These are phyloP conservation scores for Zoanthus gigantus DNA, from an alignment of 92 coral and sea anemone genomes.

Conservation along the genomic window DNA sequence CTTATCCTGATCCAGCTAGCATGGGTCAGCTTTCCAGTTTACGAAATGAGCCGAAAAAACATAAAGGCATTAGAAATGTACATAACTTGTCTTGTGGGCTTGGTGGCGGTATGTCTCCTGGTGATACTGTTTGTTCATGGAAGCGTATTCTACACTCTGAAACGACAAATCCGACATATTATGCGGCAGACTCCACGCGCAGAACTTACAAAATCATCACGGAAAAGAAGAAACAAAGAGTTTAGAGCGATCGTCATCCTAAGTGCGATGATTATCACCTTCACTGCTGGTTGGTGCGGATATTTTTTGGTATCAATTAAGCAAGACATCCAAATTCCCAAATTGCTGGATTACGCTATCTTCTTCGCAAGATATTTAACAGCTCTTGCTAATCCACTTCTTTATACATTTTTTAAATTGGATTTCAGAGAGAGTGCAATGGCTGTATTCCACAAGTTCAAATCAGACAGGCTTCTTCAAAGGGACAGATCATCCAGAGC, in stretches of 20 bases:
- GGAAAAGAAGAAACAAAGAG: conserved; percentile 49
- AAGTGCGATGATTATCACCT: conserved; percentile 59
- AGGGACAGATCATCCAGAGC: conserved; percentile 11
- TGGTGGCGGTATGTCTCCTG: conserved; percentile 42
- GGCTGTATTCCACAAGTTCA: conserved; percentile 2
- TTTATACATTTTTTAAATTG: conserved; percentile 61
- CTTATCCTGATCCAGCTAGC: conserved; percentile 47
- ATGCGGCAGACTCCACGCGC: conserved; percentile 52
- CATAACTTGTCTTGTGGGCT: conserved; percentile 20
- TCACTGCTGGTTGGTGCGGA: conserved; percentile 60
- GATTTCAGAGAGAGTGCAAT: conserved; percentile 60
- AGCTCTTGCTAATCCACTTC: conserved; percentile 59
- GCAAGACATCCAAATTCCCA: conserved; percentile 39
- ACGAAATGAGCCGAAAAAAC: not conserved
- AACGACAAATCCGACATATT: conserved; percentile 51
- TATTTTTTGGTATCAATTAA: conserved; percentile 44
- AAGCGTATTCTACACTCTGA: conserved; percentile 45
- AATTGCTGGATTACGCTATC: conserved; percentile 41
- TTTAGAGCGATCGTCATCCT: conserved; percentile 54
- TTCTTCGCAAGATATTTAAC: conserved; percentile 58
- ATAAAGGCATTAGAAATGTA: conserved; percentile 37
- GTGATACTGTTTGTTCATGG: conserved; percentile 51
- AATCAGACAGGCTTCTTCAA: not conserved
- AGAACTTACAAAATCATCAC: conserved; percentile 44
- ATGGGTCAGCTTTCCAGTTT: conserved; percentile 48